A percentile compares a stretch with the other conserved stretches of the same genome.
These are phyloP conservation scores for Leptopilina myrica DNA, from an alignment of 2,888 invertebrate genomes.

Conservation along the genomic window DNA sequence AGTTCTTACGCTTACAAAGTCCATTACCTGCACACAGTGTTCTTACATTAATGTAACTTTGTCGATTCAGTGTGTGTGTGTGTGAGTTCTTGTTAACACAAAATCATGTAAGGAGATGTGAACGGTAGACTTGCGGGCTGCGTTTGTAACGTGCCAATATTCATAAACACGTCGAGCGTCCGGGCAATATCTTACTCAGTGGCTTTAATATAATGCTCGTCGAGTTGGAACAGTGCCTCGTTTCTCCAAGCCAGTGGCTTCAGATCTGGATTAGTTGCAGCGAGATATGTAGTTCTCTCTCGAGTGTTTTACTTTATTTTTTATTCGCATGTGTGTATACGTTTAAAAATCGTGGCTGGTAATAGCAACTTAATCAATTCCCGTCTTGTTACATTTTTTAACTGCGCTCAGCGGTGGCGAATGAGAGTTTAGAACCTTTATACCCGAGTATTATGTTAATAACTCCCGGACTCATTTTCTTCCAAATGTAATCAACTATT, in stretches of 20 bases:
- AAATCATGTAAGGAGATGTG: constrained; percentile 28
- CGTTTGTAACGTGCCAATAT: constrained; percentile 63
- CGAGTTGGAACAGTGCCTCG: constrained; percentile 54
- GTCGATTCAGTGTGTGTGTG: constrained; percentile 10
- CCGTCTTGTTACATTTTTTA: constrained; percentile 28
- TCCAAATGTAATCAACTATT: background rate
- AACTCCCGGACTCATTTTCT: constrained; percentile 13
- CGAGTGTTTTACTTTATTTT: constrained; percentile 5
- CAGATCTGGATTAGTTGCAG: constrained; percentile 54
- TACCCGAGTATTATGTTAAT: background rate
- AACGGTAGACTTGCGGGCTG: constrained; percentile 51
- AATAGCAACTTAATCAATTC: constrained; percentile 35
- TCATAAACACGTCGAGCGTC: constrained; percentile 68
- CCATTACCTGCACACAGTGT: no score
- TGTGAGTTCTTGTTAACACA: constrained; percentile 4
- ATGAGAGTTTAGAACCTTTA: background rate
- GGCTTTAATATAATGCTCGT: constrained; percentile 54
- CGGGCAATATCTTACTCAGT: constrained; percentile 63
- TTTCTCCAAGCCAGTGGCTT: constrained; percentile 53
- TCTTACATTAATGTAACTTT: background rate
- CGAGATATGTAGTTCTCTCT: constrained; percentile 43
- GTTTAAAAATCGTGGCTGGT: constrained; percentile 30
- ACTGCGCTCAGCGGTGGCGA: constrained; percentile 11
- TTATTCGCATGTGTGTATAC: background rate
- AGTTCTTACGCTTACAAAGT: no score